Base-by-base conservation (phyloP, 2,113 vertebrate species). In the Tragelaphus strepsiceros region DNA sequence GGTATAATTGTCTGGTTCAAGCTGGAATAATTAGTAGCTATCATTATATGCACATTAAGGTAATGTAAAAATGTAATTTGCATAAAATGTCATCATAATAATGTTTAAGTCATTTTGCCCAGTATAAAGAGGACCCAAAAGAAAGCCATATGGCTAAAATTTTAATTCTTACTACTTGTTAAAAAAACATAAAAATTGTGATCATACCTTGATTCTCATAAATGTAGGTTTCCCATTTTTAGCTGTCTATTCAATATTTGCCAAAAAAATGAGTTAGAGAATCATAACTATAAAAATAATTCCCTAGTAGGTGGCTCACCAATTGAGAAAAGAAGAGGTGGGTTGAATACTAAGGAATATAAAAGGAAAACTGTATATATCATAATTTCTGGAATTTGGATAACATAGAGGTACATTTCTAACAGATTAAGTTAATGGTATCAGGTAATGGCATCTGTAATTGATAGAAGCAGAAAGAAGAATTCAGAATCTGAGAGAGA, bases 51-150 rank as follows among this genome's bases (percentile, higher is more conserved):
- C 22, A 78, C 49, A 96, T 97, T 83, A 94, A 71, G 21, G 64
- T 80, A 62, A 90, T 88, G 19, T 94, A 91, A 92, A 98, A 94
- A 88, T 91, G 30, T 95, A 86, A 88, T 85, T 93, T 93, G 53
- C 46, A 94, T 88, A 78, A 95, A 90, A 85, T 86, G 4, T 49
- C 58, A 92, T 95, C 88, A 78, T 97, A 87, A 92, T 93, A 81
- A 98, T 91, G 54, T 96, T 88, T 86, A 98, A 97, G 3, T 92
- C 46, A 95, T 94, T 90, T 97, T 97, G 9, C 43, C 56, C 17
- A 83, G 46, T 62, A 7, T 56, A 91, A 97, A 86, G 35, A 97
- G 64, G n/a, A 92, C 15, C 35, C 86, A n/a, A 54, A 96, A 97
- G 51, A 96, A 96, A 88, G 30, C 16, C 67, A 91, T 71, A 84